phyloP scores from a whole-genome alignment of 2,113 vertebrate species.

The Cyanoderma ruficeps region DNA sequence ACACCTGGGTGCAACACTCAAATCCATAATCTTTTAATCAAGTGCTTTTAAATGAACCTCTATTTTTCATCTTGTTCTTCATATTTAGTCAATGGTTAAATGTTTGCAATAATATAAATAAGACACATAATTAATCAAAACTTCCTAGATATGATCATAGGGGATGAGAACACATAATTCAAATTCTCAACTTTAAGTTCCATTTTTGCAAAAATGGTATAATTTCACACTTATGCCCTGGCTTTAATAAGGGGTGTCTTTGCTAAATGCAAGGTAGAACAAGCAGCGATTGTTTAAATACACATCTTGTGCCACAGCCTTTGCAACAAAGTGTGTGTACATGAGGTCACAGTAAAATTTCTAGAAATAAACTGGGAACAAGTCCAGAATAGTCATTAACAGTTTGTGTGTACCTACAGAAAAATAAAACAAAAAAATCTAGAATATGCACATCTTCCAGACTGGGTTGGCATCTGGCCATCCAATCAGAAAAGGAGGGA shows the following conservation, averaged over 20 bases:
- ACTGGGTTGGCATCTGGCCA: background rate
- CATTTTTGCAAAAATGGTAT: background rate
- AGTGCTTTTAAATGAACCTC: background rate
- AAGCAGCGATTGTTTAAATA: background rate
- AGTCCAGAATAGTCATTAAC: background rate
- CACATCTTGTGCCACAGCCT: background rate
- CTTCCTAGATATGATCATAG: background rate
- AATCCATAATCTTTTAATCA: background rate
- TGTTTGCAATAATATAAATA: background rate
- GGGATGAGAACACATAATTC: background rate
- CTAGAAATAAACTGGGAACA: background rate
- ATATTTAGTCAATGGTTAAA: background rate
- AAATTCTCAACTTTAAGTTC: background rate
- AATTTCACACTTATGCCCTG: background rate
- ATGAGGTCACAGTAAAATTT: background rate
- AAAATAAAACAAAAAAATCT: background rate
- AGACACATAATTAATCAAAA: background rate
- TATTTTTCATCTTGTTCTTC: background rate
- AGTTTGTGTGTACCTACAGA: background rate
- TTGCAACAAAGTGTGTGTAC: background rate
- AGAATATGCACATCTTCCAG: background rate
- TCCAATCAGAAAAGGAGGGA: background rate
- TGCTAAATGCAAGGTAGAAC: rapidly evolving
- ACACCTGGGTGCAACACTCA: rapidly evolving
- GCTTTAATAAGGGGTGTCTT: background rate